Evolutionary conservation across 2,888 invertebrate species (phyloP).

Genomic region (Macrophya annulata): DNA sequence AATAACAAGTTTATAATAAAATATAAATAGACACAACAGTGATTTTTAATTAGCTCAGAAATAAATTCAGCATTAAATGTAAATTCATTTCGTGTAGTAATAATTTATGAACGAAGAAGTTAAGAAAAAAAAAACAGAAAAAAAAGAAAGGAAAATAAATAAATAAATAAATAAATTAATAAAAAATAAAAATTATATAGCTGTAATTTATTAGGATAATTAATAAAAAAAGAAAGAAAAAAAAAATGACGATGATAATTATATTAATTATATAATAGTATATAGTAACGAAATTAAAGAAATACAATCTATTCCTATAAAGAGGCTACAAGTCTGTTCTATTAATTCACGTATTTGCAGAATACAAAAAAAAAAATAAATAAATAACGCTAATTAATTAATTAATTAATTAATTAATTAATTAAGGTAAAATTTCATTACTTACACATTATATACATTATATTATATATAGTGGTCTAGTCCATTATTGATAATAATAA

Average conservation of each 20-base stretch:
- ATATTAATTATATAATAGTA: not conserved
- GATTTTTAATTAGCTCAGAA: conserved; percentile 71
- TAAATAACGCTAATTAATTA: conserved; percentile 25
- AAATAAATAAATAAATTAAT: conserved; percentile 42
- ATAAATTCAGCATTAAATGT: conserved; percentile 68
- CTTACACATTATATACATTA: conserved; percentile 47
- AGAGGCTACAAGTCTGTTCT: conserved; percentile 58
- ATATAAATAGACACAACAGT: conserved; percentile 72
- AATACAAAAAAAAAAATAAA: conserved; percentile 34
- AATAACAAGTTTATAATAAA: conserved; percentile 72
- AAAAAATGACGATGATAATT: not conserved
- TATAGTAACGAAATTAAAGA: conserved; percentile 31
- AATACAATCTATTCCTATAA: conserved; percentile 55
- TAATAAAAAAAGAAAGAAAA: not conserved
- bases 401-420: conserved; percentile 41
- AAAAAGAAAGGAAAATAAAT: no score
- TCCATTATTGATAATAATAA: conserved; percentile 68
- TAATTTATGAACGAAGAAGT: conserved; percentile 36
- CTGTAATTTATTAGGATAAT: conserved; percentile 33
- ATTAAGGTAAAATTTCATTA: conserved; percentile 57
- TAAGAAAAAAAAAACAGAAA: not conserved
- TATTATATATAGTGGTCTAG: conserved; percentile 68
- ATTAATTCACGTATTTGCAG: conserved; percentile 29
- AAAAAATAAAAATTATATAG: conserved; percentile 32
- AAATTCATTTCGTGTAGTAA: conserved; percentile 54